phyloP scores from a whole-genome alignment of 2,888 invertebrate species.

The Cataglyphis albicans region DNA sequence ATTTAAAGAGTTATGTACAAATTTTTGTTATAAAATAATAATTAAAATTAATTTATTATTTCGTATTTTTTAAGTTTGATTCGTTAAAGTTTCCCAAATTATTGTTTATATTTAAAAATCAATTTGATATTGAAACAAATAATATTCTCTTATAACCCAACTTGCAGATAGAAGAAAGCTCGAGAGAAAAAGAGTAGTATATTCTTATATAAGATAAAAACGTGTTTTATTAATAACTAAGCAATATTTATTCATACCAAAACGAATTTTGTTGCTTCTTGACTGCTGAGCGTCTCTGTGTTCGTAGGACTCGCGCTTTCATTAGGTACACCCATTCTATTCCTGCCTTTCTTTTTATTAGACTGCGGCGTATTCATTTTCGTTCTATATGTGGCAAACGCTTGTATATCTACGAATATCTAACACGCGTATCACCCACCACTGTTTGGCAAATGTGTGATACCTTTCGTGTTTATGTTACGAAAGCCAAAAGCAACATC shows the following conservation, averaged over 20 bases:
- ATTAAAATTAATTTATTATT: background rate
- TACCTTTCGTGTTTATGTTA: background rate
- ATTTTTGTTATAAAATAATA: background rate
- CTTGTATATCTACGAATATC: background rate
- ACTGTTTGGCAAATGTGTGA: background rate
- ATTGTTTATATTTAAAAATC: background rate
- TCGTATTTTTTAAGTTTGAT: background rate
- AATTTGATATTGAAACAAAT: background rate
- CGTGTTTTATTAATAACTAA: background rate
- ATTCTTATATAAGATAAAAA: background rate
- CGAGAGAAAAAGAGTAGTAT: background rate
- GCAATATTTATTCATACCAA: slow-evolving; percentile 75
- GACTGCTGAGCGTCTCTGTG: slow-evolving; percentile 78
- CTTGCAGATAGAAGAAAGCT: background rate
- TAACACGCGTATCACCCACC: background rate
- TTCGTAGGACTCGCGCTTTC: slow-evolving; percentile 75
- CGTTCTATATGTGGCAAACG: background rate
- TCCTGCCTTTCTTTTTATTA: slow-evolving; percentile 84
- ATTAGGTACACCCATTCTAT: slow-evolving; percentile 78
- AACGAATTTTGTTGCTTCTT: slow-evolving; percentile 83
- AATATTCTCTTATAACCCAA: background rate
- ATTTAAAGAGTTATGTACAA: background rate
- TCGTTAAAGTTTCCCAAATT: background rate
- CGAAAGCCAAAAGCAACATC: too few species aligned
- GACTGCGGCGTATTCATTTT: slow-evolving; percentile 82